Evolutionary conservation across 2,797 vertebrate genomes (phyloP).

Genomic region (Coranthus polyacanthus): DNA sequence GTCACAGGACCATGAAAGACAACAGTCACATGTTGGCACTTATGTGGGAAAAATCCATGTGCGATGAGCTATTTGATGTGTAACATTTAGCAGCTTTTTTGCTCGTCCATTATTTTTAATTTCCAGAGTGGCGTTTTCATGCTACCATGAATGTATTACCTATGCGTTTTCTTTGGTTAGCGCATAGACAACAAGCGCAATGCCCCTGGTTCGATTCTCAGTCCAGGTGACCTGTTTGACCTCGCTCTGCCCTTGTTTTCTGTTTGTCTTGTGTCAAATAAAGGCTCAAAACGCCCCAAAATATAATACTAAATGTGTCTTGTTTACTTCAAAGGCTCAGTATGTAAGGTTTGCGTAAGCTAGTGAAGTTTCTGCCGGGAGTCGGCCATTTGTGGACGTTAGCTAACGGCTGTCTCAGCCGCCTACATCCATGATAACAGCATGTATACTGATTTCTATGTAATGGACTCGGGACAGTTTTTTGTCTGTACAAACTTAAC

Average conservation of each 20-base stretch:
- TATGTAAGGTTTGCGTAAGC: no score
- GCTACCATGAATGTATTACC: not conserved
- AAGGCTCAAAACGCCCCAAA: not conserved
- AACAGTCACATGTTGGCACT: slow-evolving; percentile 53
- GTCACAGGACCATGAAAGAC: slow-evolving; percentile 58
- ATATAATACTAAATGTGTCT: not conserved
- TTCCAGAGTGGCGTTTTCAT: not conserved
- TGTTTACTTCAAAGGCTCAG: not conserved
- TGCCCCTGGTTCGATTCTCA: not conserved
- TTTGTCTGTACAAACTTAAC: no score
- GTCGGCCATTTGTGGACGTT: no score
- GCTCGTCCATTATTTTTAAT: not conserved
- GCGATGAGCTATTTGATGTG: slow-evolving; percentile 4
- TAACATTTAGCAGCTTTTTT: slow-evolving; percentile 7
- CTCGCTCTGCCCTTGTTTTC: not conserved
- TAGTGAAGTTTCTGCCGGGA: no score
- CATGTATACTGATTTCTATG: no score
- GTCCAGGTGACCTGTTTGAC: not conserved
- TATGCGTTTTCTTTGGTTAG: no score
- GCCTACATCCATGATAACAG: no score
- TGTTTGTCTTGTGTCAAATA: not conserved
- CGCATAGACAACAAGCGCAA: not conserved
- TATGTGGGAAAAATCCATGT: slow-evolving; percentile 8
- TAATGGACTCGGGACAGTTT: no score
- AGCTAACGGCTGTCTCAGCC: no score